These are phyloP conservation scores for Gymnodraco acuticeps DNA, from an alignment of 2,797 vertebrate genomes.

Conservation along the genomic window DNA sequence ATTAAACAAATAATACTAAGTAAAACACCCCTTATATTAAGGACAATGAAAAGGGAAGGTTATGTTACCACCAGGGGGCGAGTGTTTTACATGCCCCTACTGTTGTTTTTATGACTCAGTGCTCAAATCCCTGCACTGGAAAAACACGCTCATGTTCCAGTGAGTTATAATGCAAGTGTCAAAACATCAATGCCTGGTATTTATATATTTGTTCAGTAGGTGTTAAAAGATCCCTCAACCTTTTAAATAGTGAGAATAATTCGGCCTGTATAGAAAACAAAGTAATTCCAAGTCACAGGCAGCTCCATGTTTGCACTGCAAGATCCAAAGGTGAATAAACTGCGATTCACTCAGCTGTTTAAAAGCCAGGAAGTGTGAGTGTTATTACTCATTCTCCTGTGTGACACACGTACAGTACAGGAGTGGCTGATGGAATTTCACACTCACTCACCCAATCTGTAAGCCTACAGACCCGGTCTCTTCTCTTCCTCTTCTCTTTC, in stretches of 20 bases:
- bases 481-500: too few relatives aligned
- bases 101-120: not conserved
- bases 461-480: not conserved
- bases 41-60: not conserved
- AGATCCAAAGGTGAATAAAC: not conserved
- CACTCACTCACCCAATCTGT: slow-evolving; percentile 3
- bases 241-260: not conserved
- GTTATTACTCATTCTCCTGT: slow-evolving; percentile 4
- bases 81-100: not conserved
- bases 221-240: not conserved
- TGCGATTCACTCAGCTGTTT: not conserved
- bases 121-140: not conserved
- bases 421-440: slow-evolving; percentile 40
- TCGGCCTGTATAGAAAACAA: not conserved
- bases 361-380: not conserved
- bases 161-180: not conserved
- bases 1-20: not conserved
- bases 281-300: not conserved
- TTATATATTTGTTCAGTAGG: not conserved
- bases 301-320: not conserved
- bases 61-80: slow-evolving; percentile 32
- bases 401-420: slow-evolving; percentile 38
- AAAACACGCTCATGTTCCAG: not conserved
- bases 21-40: not conserved
- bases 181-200: not conserved